Evolutionary conservation across 1,140 invertebrate genomes (phyloP).

Genomic region (Drosophila simulans): DNA sequence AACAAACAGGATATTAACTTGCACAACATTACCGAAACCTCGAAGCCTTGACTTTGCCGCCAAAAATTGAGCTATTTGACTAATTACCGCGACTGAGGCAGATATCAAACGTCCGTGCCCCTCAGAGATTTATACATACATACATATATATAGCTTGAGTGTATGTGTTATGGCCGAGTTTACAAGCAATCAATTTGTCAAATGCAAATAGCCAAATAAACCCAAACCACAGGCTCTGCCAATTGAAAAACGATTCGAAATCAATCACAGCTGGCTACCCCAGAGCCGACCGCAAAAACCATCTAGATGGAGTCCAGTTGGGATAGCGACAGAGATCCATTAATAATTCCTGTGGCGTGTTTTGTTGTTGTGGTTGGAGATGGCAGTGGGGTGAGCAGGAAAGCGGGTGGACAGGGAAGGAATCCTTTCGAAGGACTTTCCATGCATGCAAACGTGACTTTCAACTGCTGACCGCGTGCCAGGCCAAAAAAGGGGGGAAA

Average conservation of each 20-base stretch:
- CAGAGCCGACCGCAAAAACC: slow-evolving; percentile 27
- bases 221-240: slow-evolving; percentile 59
- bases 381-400: not conserved
- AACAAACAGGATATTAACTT: slow-evolving; percentile 83
- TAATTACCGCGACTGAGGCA: slow-evolving; percentile 62
- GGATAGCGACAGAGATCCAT: slow-evolving; percentile 62
- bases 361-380: slow-evolving; percentile 42
- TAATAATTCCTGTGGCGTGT: slow-evolving; percentile 82
- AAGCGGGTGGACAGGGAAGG: not conserved
- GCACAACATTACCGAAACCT: slow-evolving; percentile 60
- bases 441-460: slow-evolving; percentile 78
- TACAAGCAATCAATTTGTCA: slow-evolving; percentile 83
- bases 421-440: slow-evolving; percentile 40
- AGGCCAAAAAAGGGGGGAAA: slow-evolving; percentile 12
- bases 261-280: slow-evolving; percentile 73
- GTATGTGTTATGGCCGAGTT: slow-evolving; percentile 65
- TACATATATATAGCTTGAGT: not conserved
- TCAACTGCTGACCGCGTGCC: slow-evolving; percentile 74
- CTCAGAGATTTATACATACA: not conserved
- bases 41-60: slow-evolving; percentile 25
- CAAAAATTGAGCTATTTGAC: slow-evolving; percentile 70
- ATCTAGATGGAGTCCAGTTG: slow-evolving; percentile 28
- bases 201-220: slow-evolving; percentile 82
- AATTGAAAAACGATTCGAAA: slow-evolving; percentile 84
- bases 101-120: slow-evolving; percentile 6